A percentile compares a stretch with the other conserved stretches of the same genome.
Conservation (phyloP, 2,113 vertebrate genomes). For the Centropristis striata region DNA sequence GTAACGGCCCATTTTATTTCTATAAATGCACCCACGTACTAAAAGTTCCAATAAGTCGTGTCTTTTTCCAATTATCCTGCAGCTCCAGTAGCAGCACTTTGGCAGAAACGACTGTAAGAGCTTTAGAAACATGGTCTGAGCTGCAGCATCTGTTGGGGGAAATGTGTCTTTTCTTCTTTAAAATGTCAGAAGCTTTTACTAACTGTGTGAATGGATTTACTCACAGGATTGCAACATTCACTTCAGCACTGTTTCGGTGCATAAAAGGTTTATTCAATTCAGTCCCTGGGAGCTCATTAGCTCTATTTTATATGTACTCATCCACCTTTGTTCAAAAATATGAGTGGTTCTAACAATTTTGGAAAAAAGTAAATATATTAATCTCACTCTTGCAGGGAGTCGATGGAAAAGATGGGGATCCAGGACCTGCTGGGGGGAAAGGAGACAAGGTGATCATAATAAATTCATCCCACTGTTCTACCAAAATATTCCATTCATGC, state of each 20-base stretch:
- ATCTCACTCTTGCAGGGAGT: slow-evolving; percentile 84
- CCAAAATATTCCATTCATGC: no score
- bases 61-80: not conserved
- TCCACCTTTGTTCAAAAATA: not conserved
- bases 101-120: not conserved
- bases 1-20: not conserved
- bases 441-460: slow-evolving; percentile 88
- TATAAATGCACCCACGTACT: not conserved
- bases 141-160: slow-evolving; percentile 65
- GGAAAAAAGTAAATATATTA: not conserved
- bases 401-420: slow-evolving; percentile 86
- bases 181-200: slow-evolving; percentile 61
- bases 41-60: not conserved
- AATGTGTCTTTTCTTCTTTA: slow-evolving; percentile 80
- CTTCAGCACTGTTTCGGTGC: not conserved
- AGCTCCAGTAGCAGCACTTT: slow-evolving; percentile 8
- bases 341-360: not conserved
- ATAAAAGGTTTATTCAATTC: slow-evolving; percentile 10
- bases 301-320: not conserved
- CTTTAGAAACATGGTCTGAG: slow-evolving; percentile 71
- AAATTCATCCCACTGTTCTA: not conserved
- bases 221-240: slow-evolving; percentile 13
- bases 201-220: slow-evolving; percentile 49
- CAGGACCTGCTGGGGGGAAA: slow-evolving; percentile 85
- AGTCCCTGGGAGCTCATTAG: not conserved